Conservation (phyloP, 1,140 invertebrate species). For the Habropoda laboriosa region DNA sequence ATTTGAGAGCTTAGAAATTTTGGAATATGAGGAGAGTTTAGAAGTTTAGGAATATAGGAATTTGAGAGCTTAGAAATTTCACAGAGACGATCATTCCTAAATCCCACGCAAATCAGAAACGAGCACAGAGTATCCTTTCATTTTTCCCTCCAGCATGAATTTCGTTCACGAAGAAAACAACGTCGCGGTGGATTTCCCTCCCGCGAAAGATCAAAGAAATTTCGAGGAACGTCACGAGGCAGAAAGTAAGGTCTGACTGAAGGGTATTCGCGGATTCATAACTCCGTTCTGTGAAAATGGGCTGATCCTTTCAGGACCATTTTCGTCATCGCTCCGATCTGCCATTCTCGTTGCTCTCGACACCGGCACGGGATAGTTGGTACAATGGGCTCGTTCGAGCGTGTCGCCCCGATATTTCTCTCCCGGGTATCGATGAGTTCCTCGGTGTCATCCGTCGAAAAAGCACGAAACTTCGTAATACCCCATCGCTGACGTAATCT, state of each 20-base stretch:
- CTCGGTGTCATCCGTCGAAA: constrained; percentile 40
- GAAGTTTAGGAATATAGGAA: too few species aligned
- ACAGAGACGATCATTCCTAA: background rate
- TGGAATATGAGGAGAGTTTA: too few species aligned
- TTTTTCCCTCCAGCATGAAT: background rate
- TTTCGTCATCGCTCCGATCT: constrained; percentile 51
- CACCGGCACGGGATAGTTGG: constrained; percentile 18
- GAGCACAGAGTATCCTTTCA: background rate
- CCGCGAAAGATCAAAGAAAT: background rate
- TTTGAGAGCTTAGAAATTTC: too few species aligned
- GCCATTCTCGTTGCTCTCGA: constrained; percentile 22
- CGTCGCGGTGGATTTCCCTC: background rate
- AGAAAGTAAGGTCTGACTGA: background rate
- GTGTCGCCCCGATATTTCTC: constrained; percentile 63
- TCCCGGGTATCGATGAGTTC: constrained; percentile 41
- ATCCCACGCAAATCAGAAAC: background rate
- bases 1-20: too few species aligned
- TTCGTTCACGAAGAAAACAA: background rate
- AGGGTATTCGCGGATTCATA: constrained; percentile 44
- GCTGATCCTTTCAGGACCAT: constrained; percentile 50
- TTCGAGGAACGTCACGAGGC: background rate
- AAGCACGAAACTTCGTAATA: constrained; percentile 21
- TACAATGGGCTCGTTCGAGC: constrained; percentile 65
- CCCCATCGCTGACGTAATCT: background rate
- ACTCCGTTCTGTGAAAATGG: constrained; percentile 57